phyloP scores from a whole-genome alignment of 2,888 invertebrate genomes.

The Zaprionus lineosus region DNA sequence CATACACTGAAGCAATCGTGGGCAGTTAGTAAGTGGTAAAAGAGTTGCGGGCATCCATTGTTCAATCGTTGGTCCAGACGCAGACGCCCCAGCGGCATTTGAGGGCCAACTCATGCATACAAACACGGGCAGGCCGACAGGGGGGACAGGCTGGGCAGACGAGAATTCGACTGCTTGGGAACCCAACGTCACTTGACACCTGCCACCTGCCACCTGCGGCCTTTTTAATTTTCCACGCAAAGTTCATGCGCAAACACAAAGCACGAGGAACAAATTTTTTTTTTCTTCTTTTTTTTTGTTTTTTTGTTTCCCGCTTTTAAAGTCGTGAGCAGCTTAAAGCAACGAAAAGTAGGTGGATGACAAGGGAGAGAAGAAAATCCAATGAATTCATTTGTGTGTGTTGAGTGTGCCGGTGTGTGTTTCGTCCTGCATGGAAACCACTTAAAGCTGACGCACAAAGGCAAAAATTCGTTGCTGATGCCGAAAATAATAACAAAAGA shows the following conservation, averaged over 20 bases:
- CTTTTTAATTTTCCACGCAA: slow-evolving; percentile 78
- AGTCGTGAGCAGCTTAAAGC: slow-evolving; percentile 63
- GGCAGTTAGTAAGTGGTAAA: slow-evolving; percentile 34
- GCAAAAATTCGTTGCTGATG: slow-evolving; percentile 53
- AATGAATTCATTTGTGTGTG: slow-evolving; percentile 54
- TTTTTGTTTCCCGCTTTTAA: slow-evolving; percentile 60
- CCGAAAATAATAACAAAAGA: slow-evolving; percentile 73
- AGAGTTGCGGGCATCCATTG: slow-evolving; percentile 54
- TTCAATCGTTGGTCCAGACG: slow-evolving; percentile 50
- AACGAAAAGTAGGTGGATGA: slow-evolving; percentile 5
- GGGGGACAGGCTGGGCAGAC: background rate
- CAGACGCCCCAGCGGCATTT: slow-evolving; percentile 62
- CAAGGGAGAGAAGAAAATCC: slow-evolving; percentile 17
- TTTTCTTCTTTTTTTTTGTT: no score
- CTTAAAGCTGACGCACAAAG: slow-evolving; percentile 63
- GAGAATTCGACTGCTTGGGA: slow-evolving; percentile 51
- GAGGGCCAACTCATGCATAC: slow-evolving; percentile 54
- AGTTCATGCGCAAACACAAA: slow-evolving; percentile 70
- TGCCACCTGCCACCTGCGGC: slow-evolving; percentile 66
- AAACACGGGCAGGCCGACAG: slow-evolving; percentile 16
- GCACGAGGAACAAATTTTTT: slow-evolving; percentile 13
- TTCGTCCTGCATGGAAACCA: slow-evolving; percentile 35
- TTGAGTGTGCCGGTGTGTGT: slow-evolving; percentile 2
- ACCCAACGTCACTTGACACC: slow-evolving; percentile 40
- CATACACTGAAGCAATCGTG: slow-evolving; percentile 15